Base-by-base conservation (phyloP, 2,797 vertebrate species). In the Okamejei kenojei region DNA sequence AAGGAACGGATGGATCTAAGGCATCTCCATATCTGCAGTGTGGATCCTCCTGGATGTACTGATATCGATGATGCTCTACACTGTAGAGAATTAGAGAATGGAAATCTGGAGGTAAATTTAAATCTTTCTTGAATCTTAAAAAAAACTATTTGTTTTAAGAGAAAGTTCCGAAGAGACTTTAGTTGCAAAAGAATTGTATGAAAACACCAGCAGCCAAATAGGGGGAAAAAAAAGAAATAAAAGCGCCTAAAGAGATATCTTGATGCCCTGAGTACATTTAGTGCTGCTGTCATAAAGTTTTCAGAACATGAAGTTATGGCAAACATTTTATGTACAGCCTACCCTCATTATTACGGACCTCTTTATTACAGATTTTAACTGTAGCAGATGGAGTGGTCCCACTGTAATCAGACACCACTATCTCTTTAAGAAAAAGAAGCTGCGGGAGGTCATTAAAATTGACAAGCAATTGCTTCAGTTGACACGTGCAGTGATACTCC, bases 21-120 rank as follows among this genome's bases (percentile, higher is more conserved):
- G 93, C 95, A 97, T 93, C 96, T 99, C 68, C 96, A 92, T 17
- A 96, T 99, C 82, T 99, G 98, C 95, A 99, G 99, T 1, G 99
- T 99, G 94, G 99, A 99, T 95, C 99, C 99, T 93, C 98, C 98
- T 1, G 98, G 99, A 45, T 99, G 99, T 94, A 99, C 99, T 0
- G 99, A 99, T 94, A 99, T 99, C 86, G 99, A 99, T 35, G 99
- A 99, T 93, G 98, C 98, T 0, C 96, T 99, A 76, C 99, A 99
- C 94, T 99, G 96, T 23, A 96, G 97, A 95, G 96, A 98, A 92
- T 95, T 98, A 93, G 95, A 96, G 94, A 98, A 98, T 90, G 99
- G 99, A 94, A 98, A 98, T 95, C 93, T 98, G 88, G 98, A 99
- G 97, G 98, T 99, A 95, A 93, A 84, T 74, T 9, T 26, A 76